These are phyloP conservation scores for Oxyura jamaicensis DNA, from an alignment of 2,113 vertebrate genomes.

Conservation along the genomic window DNA sequence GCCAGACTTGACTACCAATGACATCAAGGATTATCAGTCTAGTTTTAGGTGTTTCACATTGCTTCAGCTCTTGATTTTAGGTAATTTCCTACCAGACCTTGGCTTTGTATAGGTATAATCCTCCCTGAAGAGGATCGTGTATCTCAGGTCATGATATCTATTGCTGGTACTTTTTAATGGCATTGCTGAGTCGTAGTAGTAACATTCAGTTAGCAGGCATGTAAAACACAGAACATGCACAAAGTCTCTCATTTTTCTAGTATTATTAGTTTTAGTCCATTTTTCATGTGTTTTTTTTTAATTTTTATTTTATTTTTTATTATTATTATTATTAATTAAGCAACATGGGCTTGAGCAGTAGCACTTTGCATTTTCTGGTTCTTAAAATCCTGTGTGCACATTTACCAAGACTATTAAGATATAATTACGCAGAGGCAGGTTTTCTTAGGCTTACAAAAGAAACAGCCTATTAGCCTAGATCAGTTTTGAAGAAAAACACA, in stretches of 20 bases:
- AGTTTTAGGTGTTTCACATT: neutral
- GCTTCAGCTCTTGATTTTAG: slow-evolving; percentile 35
- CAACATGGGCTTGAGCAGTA: neutral
- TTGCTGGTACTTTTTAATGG: neutral
- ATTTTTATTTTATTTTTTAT: too few species aligned
- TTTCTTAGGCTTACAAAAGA: neutral
- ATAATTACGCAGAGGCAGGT: neutral
- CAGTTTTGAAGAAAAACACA: neutral
- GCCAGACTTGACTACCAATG: slow-evolving; percentile 1
- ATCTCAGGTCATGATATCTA: neutral
- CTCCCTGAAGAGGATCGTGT: neutral
- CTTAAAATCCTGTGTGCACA: neutral
- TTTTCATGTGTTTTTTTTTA: neutral
- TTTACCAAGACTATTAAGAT: neutral
- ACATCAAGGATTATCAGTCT: slow-evolving; percentile 16
- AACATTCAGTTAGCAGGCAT: neutral
- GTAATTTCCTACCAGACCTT: neutral
- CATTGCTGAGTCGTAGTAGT: neutral
- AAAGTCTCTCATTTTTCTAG: neutral
- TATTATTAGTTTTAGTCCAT: neutral
- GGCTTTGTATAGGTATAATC: slow-evolving; percentile 12
- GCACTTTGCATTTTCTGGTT: neutral
- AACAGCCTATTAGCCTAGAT: neutral
- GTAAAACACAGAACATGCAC: neutral
- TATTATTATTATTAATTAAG: neutral